Base-by-base conservation (phyloP, 2,888 invertebrate species). In the Ennomos fuscantarius region DNA sequence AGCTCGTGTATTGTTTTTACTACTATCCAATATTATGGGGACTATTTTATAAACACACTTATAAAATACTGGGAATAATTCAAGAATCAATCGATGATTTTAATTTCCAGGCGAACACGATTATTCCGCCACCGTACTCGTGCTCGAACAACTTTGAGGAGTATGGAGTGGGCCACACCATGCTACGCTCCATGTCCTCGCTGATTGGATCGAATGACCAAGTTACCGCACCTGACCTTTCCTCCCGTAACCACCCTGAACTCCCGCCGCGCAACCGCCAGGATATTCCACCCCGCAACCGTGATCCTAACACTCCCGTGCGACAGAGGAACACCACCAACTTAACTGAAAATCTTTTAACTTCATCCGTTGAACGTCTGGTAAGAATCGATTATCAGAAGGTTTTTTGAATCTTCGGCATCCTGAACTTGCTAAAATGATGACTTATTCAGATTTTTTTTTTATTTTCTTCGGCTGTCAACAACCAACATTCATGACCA, bases 51-150 rank as follows among this genome's bases (percentile, higher is more conserved):
- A n/a, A n/a, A n/a, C n/a, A n/a, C n/a, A n/a, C n/a, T n/a, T n/a
- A 24, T 24, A 24, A 6, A 15, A 15, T 24, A 24, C 5, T 24
- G 3, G 3, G 24, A 6, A 24, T 5, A 24, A 24, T 24, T 24
- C 6, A 24, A 24, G 0, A 24, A 24, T 24, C 1, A 24, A 24
- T 6, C 24, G 24, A 24, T 24, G 24, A 10, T 34, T 10, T 12
- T 10, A n/a, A 37, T 51, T 81, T 79, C 8, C 79, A 95, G 94
- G 96, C 96, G 52, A 97, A 97, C 84, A 95, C 95, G 56, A 93
- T 96, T 81, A 94, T 97, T 72, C 97, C 97, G 59, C 97, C 97
- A 43, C 96, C 97, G 12, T 97, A 97, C 86, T 96, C 96, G 56
- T 95, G 95, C 74, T 95, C 95, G 68, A 95, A 95, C 71, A 96